A percentile compares a stretch with the other conserved stretches of the same genome.
Evolutionary conservation across 1,140 invertebrate species (phyloP).

Genomic region (Pogonus chalceus): DNA sequence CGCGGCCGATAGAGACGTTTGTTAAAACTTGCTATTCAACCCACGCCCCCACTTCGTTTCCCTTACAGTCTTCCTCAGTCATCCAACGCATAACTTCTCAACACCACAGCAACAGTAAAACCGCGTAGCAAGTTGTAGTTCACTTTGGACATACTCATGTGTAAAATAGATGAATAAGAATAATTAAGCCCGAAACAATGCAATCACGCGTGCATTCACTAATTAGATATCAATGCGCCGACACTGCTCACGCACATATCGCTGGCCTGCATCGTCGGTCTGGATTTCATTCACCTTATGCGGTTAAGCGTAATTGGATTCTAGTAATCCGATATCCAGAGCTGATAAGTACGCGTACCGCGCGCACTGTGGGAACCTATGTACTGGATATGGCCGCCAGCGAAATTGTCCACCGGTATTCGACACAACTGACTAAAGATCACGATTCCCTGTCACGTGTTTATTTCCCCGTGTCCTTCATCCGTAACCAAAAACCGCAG

Average conservation of each 20-base stretch:
- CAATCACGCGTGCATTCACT: slow-evolving; percentile 11
- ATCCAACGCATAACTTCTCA: no score
- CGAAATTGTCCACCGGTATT: not conserved
- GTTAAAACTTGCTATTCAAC: not conserved
- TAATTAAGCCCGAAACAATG: slow-evolving; percentile 13
- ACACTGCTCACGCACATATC: slow-evolving; percentile 22
- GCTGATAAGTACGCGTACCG: slow-evolving; percentile 21
- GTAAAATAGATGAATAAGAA: slow-evolving; percentile 6
- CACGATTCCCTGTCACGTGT: not conserved
- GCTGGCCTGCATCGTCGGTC: slow-evolving; percentile 14
- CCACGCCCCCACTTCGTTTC: not conserved
- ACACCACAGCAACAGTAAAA: no score
- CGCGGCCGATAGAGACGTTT: slow-evolving; percentile 1
- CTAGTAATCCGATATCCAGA: slow-evolving; percentile 23
- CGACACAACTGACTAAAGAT: not conserved
- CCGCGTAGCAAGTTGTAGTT: no score
- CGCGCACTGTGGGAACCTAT: slow-evolving; percentile 10
- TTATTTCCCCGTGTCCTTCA: not conserved
- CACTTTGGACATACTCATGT: not conserved
- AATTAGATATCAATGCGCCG: slow-evolving; percentile 26
- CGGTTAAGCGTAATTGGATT: slow-evolving; percentile 24
- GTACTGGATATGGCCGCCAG: not conserved
- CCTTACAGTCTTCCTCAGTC: no score
- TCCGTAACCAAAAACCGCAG: no score
- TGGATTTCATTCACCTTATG: slow-evolving; percentile 31